Percentiles rank a stretch among this genome's conserved stretches.
phyloP scores from a whole-genome alignment of 2,797 vertebrate species.

The Catamblyrhynchus diadema region DNA sequence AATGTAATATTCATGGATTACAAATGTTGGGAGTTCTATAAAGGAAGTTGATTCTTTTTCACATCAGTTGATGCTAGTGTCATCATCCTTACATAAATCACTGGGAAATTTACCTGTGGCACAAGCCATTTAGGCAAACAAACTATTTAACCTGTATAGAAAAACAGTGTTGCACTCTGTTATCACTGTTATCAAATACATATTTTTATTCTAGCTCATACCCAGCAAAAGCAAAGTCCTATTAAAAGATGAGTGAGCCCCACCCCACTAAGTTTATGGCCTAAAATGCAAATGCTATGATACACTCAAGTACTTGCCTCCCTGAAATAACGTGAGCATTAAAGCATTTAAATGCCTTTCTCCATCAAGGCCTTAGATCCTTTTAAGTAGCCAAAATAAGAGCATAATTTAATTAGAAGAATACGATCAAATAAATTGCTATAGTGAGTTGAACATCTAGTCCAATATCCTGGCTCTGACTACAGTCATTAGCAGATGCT shows the following conservation, averaged over 20 bases:
- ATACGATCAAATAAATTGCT: constrained; percentile 18
- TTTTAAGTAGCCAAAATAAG: constrained; percentile 29
- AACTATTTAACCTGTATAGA: neutral
- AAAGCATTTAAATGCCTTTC: neutral
- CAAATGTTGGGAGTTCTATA: neutral
- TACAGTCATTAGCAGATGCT: neutral
- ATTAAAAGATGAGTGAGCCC: neutral
- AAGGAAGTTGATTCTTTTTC: neutral
- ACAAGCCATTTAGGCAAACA: neutral
- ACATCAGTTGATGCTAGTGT: neutral
- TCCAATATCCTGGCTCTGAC: constrained; percentile 33
- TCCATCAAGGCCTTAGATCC: neutral
- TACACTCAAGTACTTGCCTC: neutral
- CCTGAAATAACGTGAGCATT: neutral
- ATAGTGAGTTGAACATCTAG: constrained; percentile 18
- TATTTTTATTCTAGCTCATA: neutral
- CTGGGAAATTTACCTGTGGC: neutral
- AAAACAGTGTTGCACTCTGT: neutral
- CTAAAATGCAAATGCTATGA: neutral
- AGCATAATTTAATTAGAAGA: constrained; percentile 44
- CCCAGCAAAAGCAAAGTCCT: neutral
- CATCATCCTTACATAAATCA: neutral
- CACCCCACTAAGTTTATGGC: neutral
- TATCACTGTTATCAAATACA: neutral
- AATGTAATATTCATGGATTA: neutral